Percentiles rank a stretch among this genome's conserved stretches.
Evolutionary conservation across 2,113 vertebrate species (phyloP).

Genomic region (Hyla sarda): DNA sequence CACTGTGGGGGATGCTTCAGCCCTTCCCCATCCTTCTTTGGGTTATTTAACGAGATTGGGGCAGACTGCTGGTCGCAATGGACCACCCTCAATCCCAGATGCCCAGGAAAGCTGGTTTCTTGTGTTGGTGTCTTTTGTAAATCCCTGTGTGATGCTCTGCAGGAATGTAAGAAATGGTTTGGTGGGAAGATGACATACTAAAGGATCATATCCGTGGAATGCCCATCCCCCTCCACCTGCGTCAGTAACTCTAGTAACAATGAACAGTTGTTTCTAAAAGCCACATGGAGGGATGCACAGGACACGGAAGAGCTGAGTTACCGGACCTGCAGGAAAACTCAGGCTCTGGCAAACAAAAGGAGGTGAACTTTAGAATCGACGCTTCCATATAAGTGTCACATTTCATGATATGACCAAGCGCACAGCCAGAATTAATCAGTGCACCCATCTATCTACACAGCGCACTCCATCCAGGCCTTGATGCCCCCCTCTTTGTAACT

Average conservation of each 20-base stretch:
- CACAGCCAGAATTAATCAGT: neutral
- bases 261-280: neutral
- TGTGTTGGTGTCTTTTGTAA: constrained; percentile 58
- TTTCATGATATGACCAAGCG: neutral
- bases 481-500: neutral
- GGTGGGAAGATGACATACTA: neutral
- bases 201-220: constrained; percentile 2
- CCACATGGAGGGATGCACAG: neutral
- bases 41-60: neutral
- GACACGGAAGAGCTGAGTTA: constrained; percentile 3
- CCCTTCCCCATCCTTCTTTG: constrained; percentile 20
- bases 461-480: neutral
- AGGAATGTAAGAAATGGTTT: constrained; percentile 34
- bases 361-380: neutral
- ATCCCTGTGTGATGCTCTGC: constrained; percentile 52
- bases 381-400: neutral
- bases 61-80: neutral
- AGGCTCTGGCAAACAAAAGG: neutral
- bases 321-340: neutral
- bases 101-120: constrained; percentile 49
- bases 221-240: neutral
- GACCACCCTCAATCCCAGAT: neutral
- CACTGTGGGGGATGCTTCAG: neutral
- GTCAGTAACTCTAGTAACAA: constrained; percentile 3
- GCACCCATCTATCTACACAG: constrained; percentile 2